Base-by-base conservation (phyloP, 2,888 invertebrate species). In the Cephus spinipes region DNA sequence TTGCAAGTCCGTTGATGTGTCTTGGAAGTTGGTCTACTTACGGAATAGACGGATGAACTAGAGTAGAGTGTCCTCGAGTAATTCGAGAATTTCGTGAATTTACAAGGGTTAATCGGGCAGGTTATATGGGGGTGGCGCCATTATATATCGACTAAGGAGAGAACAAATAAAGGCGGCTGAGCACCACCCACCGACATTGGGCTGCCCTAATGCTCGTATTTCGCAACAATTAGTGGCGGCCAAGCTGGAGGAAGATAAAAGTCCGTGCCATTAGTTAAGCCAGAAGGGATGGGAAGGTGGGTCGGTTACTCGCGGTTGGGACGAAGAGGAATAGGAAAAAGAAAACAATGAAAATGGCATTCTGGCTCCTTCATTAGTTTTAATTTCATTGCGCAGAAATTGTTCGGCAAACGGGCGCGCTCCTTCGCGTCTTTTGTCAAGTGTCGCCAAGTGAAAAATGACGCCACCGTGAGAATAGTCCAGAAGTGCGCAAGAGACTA, bases 221-320 rank as follows among this genome's bases (percentile, higher is more conserved):
- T 81, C 69, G 73, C 78, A 78, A 78, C 74, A 80, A 79, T 81
- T 81, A 81, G 79, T 76, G 78, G 36, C 69, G 76, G 55, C 77
- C 74, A 76, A 75, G 55, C 75, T 33, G 36, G 77, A 77, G 76
- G 31, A 79, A 79, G 80, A 81, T 81, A 79, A 81, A 81, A 81
- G 76, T 79, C 68, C 69, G 31, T 34, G 71, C 68, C 79, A 79
- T 81, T 79, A 75, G 77, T 80, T 75, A 75, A 77, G 74, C 68
- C 68, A n/a, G 71, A 15, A 31, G 31, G 32, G 31, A 55, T 55
- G 55, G 55, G 55, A 55, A 23, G 55, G 23, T 55, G 2, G 55
- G 55, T 2, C 23, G 55, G 55, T 55, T 55, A 55, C 55, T 55
- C 23, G 55, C 23, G 9, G 15, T 9, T 9, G 71, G 32, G 71